Evolutionary conservation across 2,113 vertebrate species (phyloP).

Genomic region (Pogonocichla stellata): DNA sequence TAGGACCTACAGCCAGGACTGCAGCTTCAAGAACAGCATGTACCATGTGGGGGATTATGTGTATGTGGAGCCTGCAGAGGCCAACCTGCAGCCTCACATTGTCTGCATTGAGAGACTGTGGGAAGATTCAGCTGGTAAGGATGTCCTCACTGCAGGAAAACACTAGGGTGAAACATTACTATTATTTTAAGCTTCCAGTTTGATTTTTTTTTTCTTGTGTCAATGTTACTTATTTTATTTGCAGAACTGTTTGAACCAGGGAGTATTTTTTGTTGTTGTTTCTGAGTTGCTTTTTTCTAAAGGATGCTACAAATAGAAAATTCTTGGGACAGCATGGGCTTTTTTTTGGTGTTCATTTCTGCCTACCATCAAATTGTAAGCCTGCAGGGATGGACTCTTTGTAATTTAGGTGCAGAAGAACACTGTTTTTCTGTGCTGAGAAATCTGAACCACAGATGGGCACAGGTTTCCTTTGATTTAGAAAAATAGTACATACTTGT

Average conservation of each 20-base stretch:
- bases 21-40: slow-evolving; percentile 98
- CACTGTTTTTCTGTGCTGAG: not conserved
- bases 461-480: not conserved
- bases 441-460: not conserved
- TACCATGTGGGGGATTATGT: slow-evolving; percentile 98
- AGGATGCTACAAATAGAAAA: not conserved
- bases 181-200: not conserved
- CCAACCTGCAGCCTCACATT: slow-evolving; percentile 93
- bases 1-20: slow-evolving; percentile 96
- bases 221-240: not conserved
- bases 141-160: not conserved
- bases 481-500: not conserved
- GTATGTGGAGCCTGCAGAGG: slow-evolving; percentile 94
- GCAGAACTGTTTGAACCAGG: not conserved
- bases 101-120: slow-evolving; percentile 98
- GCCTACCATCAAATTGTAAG: not conserved
- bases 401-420: not conserved
- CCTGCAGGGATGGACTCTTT: not conserved
- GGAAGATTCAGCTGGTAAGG: slow-evolving; percentile 93
- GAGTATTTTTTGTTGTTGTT: not conserved
- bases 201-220: not conserved
- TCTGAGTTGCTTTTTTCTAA: not conserved
- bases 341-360: not conserved
- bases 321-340: not conserved
- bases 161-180: not conserved